Conservation (phyloP, 2,113 vertebrate species). For the Psephotus haematonotus region DNA sequence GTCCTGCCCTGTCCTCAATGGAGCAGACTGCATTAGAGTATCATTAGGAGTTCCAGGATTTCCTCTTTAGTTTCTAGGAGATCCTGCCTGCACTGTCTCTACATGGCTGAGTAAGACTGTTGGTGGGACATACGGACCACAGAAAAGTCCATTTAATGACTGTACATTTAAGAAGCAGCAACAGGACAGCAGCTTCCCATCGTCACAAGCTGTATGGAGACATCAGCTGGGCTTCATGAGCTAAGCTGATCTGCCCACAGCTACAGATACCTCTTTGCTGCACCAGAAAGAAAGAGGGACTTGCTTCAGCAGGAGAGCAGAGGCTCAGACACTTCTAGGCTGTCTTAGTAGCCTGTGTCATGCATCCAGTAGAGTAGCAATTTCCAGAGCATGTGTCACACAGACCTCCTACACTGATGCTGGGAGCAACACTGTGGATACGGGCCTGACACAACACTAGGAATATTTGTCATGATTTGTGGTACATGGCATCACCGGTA, state of each 20-base stretch:
- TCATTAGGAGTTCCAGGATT: background rate
- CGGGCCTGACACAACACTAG: background rate
- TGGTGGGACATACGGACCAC: background rate
- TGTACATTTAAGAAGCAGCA: background rate
- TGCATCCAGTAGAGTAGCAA: background rate
- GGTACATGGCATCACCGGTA: background rate
- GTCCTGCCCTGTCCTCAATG: background rate
- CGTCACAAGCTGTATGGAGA: background rate
- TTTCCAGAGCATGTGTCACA: background rate
- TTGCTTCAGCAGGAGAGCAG: rapidly evolving
- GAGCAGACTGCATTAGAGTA: background rate
- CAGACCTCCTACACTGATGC: background rate
- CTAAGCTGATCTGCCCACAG: rapidly evolving
- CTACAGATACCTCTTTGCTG: background rate
- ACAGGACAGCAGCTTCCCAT: background rate
- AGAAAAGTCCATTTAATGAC: background rate
- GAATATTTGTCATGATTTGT: background rate
- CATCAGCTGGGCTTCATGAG: background rate
- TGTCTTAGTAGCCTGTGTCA: background rate
- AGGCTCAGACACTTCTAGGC: background rate
- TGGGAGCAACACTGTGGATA: background rate
- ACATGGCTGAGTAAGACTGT: background rate
- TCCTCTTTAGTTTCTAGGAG: background rate
- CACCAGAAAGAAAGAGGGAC: background rate
- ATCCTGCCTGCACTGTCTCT: background rate